Base-by-base conservation (phyloP, 64 coral and sea anemone genomes). In the Porites lutea region DNA sequence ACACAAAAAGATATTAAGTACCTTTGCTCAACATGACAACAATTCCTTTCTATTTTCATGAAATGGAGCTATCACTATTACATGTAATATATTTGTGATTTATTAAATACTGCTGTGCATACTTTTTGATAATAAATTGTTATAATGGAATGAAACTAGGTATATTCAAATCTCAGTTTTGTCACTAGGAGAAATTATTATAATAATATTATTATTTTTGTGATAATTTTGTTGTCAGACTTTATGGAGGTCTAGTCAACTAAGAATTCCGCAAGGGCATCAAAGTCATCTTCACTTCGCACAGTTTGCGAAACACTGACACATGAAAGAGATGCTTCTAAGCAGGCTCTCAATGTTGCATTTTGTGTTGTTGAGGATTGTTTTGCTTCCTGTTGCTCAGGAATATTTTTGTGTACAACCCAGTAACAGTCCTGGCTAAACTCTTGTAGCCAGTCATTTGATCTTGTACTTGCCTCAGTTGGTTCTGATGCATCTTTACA, bases 391-490 rank as follows among this genome's bases (percentile, higher is more conserved):
- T 5, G 5, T 7, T 50, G 48, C 47, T 76, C 73, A 7, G 10
- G 5, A 48, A 44, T 67, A 22, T 65, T 64, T 20, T 19, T 44
- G 50, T 13, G 62, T 83, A 19, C 45, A 16, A 90, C 23, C 76
- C 88, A 72, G 50, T 58, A 91, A 5, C n/a, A 62, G 44, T 91
- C 78, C n/a, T 74, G 64, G 37, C 51, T 73, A 71, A 82, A 83
- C 22, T 91, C 20, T 45, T 74, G 18, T 2, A 75, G 70, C 89
- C 78, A 91, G 19, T 91, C 69, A 70, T 51, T 66, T 66, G 59
- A 67, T 22, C 37, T 50, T 49, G 14, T 20, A 6, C 3, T 14
- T 46, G 45, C 46, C 18, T 64, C 4, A 19, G 6, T 83, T 15
- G 44, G 44, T 83, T 37, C 16, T 3, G 20, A 21, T 66, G 15